Evolutionary conservation across 2,113 vertebrate species (phyloP), one percentile per base, ranked within the genome.

Genomic region (Hiodon alosoides): DNA sequence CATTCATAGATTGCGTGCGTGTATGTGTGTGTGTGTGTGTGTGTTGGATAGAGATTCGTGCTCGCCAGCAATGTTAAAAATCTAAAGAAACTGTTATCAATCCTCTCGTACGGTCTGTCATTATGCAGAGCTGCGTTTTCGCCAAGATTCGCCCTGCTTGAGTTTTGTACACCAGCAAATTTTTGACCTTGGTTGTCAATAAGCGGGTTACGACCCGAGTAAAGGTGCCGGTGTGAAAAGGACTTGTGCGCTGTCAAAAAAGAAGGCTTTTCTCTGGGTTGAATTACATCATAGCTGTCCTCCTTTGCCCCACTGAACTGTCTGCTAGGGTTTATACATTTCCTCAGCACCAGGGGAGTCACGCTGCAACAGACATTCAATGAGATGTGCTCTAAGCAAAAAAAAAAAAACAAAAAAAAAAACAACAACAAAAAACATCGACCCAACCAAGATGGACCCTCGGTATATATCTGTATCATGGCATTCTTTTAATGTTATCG

Each of bases 231-330:
- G 57, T 6, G 64, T 68, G 64, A 60, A 17, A 71, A 10, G 17
- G 72, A 47, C 17, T 54, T 60, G 66, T 10, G 66, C n/a, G 14
- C 55, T 61, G 66, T 51, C 72, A 55, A 68, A 48, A 11, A 66
- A 59, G 51, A 62, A 55, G 16, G 72, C 72, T 65, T 66, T 73
- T 50, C 51, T 55, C 17, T 54, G 51, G n/a, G 59, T 65, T 9
- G n/a, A 54, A 66, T 82, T 82, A 76, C 81, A 77, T 82, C 81
- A 83, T 57, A 71, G 80, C 82, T 87, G 88, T 89, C 86, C 85
- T 87, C 85, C 76, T 79, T 75, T 91, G 90, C 84, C 89, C 88
- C 82, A 90, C 83, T 90, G 90, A 91, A 90, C 90, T 86, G 81
- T 82, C 87, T 86, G 79, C 79, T 64, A 58, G 80, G 81, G 82